Percentiles rank a stretch among this genome's conserved stretches.
These are phyloP conservation scores for Cryptops parisi DNA, from an alignment of 2,888 invertebrate genomes.

Conservation along the genomic window DNA sequence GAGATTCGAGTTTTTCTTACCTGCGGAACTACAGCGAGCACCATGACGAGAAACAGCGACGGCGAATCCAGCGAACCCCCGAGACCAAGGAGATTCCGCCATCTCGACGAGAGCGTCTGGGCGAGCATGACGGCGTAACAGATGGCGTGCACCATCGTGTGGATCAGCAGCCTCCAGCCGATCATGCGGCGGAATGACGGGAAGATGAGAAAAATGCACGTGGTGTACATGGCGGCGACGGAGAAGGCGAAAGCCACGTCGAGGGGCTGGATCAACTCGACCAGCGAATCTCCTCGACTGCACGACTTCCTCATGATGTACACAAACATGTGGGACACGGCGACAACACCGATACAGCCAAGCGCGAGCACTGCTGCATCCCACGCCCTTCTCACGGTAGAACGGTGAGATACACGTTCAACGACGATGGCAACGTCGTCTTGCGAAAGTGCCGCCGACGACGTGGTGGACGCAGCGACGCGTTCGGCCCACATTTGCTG, in stretches of 20 bases:
- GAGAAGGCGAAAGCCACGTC: conserved; percentile 27
- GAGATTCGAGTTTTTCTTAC: too few species aligned
- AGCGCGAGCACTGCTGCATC: conserved; percentile 27
- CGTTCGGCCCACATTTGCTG: background rate
- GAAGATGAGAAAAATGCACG: conserved; percentile 28
- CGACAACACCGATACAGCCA: conserved; percentile 27
- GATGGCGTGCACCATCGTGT: conserved; percentile 28
- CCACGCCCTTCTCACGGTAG: conserved; percentile 25
- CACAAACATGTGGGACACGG: conserved; percentile 28
- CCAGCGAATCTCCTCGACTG: conserved; percentile 29
- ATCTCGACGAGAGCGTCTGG: conserved; percentile 31
- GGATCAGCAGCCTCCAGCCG: conserved; percentile 26
- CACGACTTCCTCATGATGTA: conserved; percentile 26
- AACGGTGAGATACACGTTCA: background rate
- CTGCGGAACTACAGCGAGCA: conserved; percentile 20
- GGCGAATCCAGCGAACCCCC: conserved; percentile 24
- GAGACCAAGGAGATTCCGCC: conserved; percentile 29
- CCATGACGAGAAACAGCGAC: conserved; percentile 16
- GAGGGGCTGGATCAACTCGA: conserved; percentile 26
- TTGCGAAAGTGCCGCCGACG: background rate
- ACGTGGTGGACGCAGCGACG: background rate
- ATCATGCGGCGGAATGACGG: conserved; percentile 26
- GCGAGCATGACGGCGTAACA: conserved; percentile 31
- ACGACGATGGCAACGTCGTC: conserved; percentile 14
- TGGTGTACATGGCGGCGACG: conserved; percentile 27